phyloP scores from a whole-genome alignment of 37 sponge, comb jelly and placozoan genomes.

The Oscarella lobularis region DNA sequence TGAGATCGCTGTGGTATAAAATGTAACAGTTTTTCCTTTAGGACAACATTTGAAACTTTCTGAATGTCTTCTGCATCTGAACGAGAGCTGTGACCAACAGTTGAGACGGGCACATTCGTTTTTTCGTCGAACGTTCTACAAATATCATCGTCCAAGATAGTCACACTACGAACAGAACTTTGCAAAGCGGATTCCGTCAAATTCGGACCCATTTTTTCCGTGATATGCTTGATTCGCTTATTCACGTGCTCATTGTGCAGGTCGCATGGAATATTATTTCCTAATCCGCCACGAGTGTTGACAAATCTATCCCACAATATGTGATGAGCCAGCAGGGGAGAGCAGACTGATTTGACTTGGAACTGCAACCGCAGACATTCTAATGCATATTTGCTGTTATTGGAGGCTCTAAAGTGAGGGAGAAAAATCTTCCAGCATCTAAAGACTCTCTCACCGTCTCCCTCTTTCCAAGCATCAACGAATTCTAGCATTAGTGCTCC shows the following conservation, averaged over 20 bases:
- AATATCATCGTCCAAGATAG: no score
- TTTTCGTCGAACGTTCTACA: no score
- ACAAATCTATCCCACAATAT: background rate
- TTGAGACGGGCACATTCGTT: no score
- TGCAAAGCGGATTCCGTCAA: constrained; percentile 6
- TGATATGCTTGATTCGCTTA: background rate
- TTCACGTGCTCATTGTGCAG: constrained; percentile 6
- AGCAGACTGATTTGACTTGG: background rate
- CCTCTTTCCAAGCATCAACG: constrained; percentile 12
- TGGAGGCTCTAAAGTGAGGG: background rate
- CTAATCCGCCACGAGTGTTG: constrained; percentile 3
- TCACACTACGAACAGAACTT: constrained; percentile 11
- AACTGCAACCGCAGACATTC: background rate
- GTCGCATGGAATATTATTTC: constrained; percentile 22
- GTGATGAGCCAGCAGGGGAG: background rate
- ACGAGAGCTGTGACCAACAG: no score
- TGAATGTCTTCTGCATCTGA: no score
- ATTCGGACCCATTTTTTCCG: constrained; percentile 20
- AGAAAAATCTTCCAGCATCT: background rate
- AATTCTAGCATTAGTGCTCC: constrained; percentile 8
- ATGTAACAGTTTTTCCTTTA: no score
- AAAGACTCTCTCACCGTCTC: constrained; percentile 6
- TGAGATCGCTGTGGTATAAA: no score
- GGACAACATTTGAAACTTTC: no score
- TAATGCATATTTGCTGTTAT: constrained; percentile 8